Conservation (phyloP, 1,140 invertebrate genomes). For the Ooceraea biroi region DNA sequence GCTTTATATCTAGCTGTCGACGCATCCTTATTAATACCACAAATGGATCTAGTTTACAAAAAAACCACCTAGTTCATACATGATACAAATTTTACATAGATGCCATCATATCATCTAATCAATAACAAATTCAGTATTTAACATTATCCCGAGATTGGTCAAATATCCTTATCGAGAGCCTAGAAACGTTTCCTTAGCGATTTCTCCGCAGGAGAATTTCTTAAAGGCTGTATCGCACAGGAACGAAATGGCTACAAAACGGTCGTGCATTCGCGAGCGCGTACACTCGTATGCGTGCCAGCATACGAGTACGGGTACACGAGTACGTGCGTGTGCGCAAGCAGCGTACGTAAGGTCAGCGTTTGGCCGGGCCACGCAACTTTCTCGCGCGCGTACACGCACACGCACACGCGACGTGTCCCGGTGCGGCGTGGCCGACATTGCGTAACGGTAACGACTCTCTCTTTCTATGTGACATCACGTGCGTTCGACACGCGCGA, state of each 20-base stretch:
- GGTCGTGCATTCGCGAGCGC: no score
- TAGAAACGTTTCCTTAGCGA: not conserved
- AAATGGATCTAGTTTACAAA: no score
- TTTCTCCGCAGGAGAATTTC: not conserved
- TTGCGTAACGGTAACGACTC: slow-evolving; percentile 86
- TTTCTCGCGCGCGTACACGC: slow-evolving; percentile 79
- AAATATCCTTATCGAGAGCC: not conserved
- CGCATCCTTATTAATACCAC: not conserved
- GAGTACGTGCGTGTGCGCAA: not conserved
- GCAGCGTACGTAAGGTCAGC: slow-evolving; percentile 85
- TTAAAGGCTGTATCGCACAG: not conserved
- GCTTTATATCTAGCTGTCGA: no score
- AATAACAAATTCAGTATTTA: no score
- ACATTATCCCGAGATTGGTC: not conserved
- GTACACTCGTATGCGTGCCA: not conserved
- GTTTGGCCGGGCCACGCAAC: slow-evolving; percentile 82
- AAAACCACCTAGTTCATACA: no score
- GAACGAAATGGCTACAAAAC: not conserved
- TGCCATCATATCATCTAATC: no score
- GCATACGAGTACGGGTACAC: not conserved
- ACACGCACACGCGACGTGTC: slow-evolving; percentile 43
- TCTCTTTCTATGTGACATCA: slow-evolving; percentile 87
- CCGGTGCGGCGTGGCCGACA: slow-evolving; percentile 66
- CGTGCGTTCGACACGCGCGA: slow-evolving; percentile 53
- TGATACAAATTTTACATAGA: no score